Conservation (phyloP, 2,113 vertebrate genomes). For the Athene noctua region DNA sequence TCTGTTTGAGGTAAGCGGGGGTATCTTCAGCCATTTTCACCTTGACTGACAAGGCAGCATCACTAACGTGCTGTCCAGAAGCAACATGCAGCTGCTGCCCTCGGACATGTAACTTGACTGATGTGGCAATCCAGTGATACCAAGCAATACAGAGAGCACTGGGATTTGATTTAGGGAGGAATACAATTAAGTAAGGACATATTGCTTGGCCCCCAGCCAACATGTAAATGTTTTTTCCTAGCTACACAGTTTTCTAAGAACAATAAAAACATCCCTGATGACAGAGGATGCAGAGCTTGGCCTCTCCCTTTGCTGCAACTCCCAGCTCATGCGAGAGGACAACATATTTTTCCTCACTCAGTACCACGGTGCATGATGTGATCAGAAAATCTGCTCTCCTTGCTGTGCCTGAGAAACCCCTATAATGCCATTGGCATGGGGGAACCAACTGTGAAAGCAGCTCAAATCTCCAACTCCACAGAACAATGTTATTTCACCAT, state of each 20-base stretch:
- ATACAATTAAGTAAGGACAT: background rate
- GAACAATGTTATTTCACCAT: background rate
- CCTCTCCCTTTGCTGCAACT: background rate
- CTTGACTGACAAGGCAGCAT: background rate
- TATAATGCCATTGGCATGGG: background rate
- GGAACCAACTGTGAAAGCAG: background rate
- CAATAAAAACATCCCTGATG: background rate
- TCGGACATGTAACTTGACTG: fast-evolving
- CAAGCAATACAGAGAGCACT: background rate
- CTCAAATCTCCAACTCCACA: background rate
- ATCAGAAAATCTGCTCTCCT: background rate
- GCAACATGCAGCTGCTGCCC: background rate
- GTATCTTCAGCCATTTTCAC: background rate
- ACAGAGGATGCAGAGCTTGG: background rate
- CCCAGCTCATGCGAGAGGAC: background rate
- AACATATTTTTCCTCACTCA: background rate
- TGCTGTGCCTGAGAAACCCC: background rate
- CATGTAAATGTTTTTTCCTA: background rate
- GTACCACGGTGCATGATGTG: background rate
- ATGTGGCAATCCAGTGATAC: background rate
- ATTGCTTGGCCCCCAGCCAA: background rate
- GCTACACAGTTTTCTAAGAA: background rate
- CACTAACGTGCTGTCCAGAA: background rate
- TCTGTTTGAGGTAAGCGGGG: background rate
- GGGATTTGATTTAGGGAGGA: background rate